Conservation (phyloP, 2,797 vertebrate genomes). For the Brachyrhaphis roseni region DNA sequence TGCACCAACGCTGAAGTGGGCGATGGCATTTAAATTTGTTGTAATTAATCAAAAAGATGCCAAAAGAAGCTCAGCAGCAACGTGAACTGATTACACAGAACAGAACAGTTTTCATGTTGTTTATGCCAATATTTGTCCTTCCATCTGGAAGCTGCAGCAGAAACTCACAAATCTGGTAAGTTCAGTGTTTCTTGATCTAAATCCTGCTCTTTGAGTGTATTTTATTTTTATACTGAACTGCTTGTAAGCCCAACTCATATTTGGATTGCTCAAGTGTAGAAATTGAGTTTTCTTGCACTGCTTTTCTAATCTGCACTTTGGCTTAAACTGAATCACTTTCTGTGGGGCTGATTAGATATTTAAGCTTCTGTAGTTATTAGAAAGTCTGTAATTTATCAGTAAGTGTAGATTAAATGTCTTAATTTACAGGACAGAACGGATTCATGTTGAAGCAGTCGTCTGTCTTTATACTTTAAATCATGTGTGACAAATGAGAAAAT, state of each 20-base stretch:
- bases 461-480: neutral
- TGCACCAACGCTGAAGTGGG: neutral
- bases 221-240: neutral
- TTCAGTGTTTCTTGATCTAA: neutral
- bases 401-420: neutral
- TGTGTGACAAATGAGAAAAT: neutral
- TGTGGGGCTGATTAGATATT: neutral
- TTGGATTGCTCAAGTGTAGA: neutral
- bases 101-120: neutral
- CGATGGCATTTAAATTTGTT: neutral
- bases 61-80: slow-evolving; percentile 1
- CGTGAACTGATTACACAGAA: neutral
- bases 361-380: neutral
- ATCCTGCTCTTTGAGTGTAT: neutral
- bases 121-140: slow-evolving; percentile 6
- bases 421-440: neutral
- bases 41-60: neutral
- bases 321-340: neutral
- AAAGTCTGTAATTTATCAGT: neutral
- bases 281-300: neutral
- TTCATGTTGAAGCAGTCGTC: neutral
- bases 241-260: neutral
- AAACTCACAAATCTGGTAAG: neutral
- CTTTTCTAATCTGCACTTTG: neutral
- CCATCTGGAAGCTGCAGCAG: neutral